phyloP scores from a whole-genome alignment of 2,888 invertebrate genomes.

The Dasypolia templi region DNA sequence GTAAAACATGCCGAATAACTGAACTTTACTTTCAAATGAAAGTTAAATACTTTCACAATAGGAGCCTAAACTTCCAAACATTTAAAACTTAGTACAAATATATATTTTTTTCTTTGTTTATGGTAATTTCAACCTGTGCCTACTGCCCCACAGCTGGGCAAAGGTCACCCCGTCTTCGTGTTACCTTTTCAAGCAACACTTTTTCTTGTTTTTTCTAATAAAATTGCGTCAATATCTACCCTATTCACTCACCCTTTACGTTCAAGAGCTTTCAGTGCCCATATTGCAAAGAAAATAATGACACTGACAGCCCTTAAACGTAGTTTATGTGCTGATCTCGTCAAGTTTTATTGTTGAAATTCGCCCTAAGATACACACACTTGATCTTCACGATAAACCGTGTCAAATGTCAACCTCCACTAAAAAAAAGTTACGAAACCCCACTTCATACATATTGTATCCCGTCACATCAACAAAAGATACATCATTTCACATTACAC shows the following conservation, averaged over 20 bases:
- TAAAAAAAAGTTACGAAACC: conserved; percentile 18
- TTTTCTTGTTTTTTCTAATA: neutral
- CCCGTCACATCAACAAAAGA: conserved; percentile 52
- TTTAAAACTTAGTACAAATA: no score
- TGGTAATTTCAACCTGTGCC: neutral
- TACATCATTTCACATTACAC: conserved; percentile 58
- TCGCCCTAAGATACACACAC: neutral
- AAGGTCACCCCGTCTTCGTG: neutral
- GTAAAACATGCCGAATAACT: neutral
- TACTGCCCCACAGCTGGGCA: neutral
- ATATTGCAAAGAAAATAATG: no score
- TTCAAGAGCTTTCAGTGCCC: no score
- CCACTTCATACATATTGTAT: conserved; percentile 54
- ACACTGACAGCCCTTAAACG: no score
- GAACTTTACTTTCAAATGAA: neutral
- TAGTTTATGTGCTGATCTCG: no score
- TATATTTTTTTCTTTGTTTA: neutral
- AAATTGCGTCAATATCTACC: neutral
- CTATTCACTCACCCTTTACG: neutral
- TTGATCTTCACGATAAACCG: conserved; percentile 34
- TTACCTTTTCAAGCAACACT: neutral
- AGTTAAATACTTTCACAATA: neutral
- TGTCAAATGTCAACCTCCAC: conserved; percentile 42
- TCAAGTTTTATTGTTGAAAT: no score
- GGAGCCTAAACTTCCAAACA: neutral